phyloP scores from a whole-genome alignment of 2,113 vertebrate genomes.

The Steatornis caripensis region DNA sequence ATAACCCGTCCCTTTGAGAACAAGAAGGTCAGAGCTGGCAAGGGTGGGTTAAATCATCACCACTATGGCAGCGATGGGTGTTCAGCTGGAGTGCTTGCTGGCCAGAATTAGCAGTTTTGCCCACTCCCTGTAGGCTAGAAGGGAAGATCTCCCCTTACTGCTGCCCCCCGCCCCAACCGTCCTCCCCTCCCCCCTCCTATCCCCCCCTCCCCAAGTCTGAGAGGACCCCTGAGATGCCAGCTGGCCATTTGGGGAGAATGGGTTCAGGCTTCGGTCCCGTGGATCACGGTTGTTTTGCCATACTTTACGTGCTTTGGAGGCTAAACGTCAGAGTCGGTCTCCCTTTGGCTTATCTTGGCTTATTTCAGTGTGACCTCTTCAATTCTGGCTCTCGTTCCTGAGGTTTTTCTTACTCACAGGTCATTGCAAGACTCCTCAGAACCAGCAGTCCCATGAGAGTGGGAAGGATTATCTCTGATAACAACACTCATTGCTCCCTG shows the following conservation, averaged over 20 bases:
- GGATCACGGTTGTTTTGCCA: background rate
- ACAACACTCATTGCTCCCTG: accelerated
- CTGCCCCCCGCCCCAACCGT: too few relatives aligned
- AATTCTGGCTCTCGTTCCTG: background rate
- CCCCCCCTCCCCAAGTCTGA: background rate
- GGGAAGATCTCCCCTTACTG: background rate
- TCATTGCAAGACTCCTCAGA: background rate
- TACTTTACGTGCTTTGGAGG: background rate
- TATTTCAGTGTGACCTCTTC: background rate
- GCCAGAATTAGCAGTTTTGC: background rate
- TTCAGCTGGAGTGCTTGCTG: background rate
- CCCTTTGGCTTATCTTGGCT: background rate
- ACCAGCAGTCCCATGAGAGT: background rate
- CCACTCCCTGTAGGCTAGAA: background rate
- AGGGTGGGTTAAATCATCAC: background rate
- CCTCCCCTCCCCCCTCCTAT: too few relatives aligned
- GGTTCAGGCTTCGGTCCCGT: background rate
- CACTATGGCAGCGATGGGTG: background rate
- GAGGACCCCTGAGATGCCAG: background rate
- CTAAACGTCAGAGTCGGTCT: background rate
- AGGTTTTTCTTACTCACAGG: background rate
- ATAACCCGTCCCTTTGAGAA: too few relatives aligned
- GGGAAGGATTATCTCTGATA: background rate
- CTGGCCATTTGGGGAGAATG: background rate
- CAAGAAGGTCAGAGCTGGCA: background rate